A percentile compares a stretch with the other conserved stretches of the same genome.
phyloP scores from a whole-genome alignment of 2,113 vertebrate species.

The Siniperca knerii region DNA sequence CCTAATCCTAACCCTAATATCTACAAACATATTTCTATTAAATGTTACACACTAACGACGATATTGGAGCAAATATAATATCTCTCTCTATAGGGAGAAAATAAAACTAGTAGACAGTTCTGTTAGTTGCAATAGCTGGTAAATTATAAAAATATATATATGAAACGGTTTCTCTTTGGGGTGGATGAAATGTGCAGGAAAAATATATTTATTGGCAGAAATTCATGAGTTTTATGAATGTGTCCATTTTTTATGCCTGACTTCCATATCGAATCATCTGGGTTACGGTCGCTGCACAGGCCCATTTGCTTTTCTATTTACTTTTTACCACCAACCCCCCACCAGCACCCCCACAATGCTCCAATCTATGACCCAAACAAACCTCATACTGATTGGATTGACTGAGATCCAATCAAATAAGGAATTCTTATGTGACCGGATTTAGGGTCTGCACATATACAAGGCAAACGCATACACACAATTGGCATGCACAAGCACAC shows the following conservation, averaged over 20 bases:
- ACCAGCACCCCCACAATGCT: constrained; percentile 8
- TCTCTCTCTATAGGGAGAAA: neutral
- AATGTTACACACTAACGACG: neutral
- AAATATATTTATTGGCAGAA: neutral
- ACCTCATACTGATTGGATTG: constrained; percentile 74
- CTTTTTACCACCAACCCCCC: constrained; percentile 10
- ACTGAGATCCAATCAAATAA: constrained; percentile 79
- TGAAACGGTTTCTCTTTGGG: neutral
- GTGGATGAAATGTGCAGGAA: neutral
- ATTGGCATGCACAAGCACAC: neutral
- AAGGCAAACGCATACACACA: constrained; percentile 9
- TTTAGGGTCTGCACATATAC: constrained; percentile 27
- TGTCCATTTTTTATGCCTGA: constrained; percentile 58
- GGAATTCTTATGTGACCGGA: constrained; percentile 52
- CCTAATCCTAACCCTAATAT: neutral
- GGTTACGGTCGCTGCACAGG: constrained; percentile 27
- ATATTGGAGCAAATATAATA: neutral
- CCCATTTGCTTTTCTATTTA: constrained; percentile 52
- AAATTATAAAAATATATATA: neutral
- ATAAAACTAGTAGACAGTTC: neutral
- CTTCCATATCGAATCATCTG: constrained; percentile 68
- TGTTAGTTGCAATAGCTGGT: neutral
- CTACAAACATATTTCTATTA: neutral
- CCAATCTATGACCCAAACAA: constrained; percentile 52
- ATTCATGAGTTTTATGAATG: neutral